phyloP scores from a whole-genome alignment of 2,888 invertebrate species.

The Andrena chrysosceles region DNA sequence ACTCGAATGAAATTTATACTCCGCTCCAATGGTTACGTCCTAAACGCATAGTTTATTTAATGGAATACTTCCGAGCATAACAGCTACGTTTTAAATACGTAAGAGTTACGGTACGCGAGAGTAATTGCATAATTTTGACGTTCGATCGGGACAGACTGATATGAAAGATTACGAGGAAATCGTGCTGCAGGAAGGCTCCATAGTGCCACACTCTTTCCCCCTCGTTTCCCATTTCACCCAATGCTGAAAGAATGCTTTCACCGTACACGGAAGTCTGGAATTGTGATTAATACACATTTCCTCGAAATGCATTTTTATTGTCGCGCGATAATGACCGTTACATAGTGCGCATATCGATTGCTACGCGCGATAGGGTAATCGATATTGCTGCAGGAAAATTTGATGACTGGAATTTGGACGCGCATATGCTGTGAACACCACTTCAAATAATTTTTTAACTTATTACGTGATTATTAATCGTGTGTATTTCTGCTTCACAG shows the following conservation, averaged over 20 bases:
- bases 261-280: conserved; percentile 43
- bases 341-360: background rate
- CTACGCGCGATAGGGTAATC: background rate
- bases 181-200: conserved; percentile 6
- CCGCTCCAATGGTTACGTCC: background rate
- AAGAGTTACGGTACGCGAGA: background rate
- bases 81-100: background rate
- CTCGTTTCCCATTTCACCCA: conserved; percentile 2
- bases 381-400: background rate
- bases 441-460: no score
- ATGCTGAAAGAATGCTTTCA: conserved; percentile 52
- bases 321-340: background rate
- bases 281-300: background rate
- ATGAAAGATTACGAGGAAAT: background rate
- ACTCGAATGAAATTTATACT: background rate
- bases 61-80: background rate
- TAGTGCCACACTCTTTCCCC: background rate
- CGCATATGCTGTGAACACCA: no score
- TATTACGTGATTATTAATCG: no score
- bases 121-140: conserved; percentile 19
- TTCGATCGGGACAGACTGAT: background rate
- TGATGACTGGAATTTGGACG: background rate
- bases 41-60: background rate
- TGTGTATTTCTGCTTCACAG: no score
- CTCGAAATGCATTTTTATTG: conserved; percentile 1